Conservation (phyloP, 2,113 vertebrate species). For the Callipepla californica region DNA sequence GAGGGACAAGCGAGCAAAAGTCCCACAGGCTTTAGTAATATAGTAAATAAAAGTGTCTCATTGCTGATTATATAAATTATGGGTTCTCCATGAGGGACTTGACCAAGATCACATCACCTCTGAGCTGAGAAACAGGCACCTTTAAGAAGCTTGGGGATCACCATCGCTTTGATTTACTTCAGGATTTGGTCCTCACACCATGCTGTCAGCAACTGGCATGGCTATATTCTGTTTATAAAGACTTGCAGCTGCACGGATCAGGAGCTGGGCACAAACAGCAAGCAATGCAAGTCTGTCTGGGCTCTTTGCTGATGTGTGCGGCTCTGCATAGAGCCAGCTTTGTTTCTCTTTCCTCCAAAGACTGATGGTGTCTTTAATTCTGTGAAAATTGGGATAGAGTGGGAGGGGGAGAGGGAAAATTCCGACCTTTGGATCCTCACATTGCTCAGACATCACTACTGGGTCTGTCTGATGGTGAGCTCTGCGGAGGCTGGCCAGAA, state of each 20-base stretch:
- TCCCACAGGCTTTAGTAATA: background rate
- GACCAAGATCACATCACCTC: background rate
- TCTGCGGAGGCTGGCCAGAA: background rate
- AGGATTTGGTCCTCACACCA: background rate
- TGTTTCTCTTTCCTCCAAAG: background rate
- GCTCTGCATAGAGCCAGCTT: background rate
- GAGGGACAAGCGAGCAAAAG: background rate
- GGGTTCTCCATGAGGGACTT: background rate
- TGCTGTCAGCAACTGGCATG: conserved; percentile 21
- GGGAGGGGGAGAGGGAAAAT: background rate
- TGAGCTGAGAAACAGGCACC: background rate
- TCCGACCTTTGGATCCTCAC: background rate
- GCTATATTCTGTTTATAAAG: conserved; percentile 56
- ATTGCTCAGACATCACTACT: background rate
- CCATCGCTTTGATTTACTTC: background rate
- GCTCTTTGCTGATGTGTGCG: background rate
- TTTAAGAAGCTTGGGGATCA: background rate
- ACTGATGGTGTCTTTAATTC: background rate
- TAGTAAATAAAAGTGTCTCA: background rate
- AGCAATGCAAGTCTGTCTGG: background rate
- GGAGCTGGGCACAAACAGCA: conserved; percentile 39
- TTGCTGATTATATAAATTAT: background rate
- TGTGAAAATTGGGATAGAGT: background rate
- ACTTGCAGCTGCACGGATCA: conserved; percentile 51
- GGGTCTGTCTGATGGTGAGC: background rate